These are phyloP conservation scores for Heliconius cydno DNA, from an alignment of 2,888 invertebrate species.

Conservation along the genomic window DNA sequence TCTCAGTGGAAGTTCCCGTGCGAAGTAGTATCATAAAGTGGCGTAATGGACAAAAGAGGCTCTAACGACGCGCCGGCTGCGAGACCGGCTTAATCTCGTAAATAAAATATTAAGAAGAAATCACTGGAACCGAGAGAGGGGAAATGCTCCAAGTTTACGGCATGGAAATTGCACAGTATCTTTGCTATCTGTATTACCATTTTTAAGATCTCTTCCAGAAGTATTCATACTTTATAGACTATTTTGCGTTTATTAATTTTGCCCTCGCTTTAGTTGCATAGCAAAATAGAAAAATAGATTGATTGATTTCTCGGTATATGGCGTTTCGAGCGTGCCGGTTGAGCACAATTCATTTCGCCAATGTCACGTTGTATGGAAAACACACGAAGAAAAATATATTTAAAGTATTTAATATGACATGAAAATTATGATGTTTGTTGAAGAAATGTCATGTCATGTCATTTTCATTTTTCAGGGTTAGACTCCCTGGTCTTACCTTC, in stretches of 20 bases:
- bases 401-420: not conserved
- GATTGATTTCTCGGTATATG: no score
- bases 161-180: slow-evolving; percentile 62
- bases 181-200: slow-evolving; percentile 50
- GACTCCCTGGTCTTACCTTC: not conserved
- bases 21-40: slow-evolving; percentile 71
- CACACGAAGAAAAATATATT: not conserved
- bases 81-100: slow-evolving; percentile 70
- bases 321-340: no score
- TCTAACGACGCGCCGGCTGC: slow-evolving; percentile 65
- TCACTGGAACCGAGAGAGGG: slow-evolving; percentile 64
- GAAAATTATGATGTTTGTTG: not conserved
- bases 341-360: no score
- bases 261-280: not conserved
- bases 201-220: slow-evolving; percentile 24
- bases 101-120: slow-evolving; percentile 80
- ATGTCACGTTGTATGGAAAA: no score
- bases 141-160: slow-evolving; percentile 61
- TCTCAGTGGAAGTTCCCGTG: slow-evolving; percentile 58
- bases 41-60: slow-evolving; percentile 67
- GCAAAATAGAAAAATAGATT: not conserved
- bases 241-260: slow-evolving; percentile 22
- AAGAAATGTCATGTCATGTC: no score
- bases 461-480: no score
- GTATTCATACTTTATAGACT: slow-evolving; percentile 22